Conservation (phyloP, 2,888 invertebrate species). For the Phaonia tiefii region DNA sequence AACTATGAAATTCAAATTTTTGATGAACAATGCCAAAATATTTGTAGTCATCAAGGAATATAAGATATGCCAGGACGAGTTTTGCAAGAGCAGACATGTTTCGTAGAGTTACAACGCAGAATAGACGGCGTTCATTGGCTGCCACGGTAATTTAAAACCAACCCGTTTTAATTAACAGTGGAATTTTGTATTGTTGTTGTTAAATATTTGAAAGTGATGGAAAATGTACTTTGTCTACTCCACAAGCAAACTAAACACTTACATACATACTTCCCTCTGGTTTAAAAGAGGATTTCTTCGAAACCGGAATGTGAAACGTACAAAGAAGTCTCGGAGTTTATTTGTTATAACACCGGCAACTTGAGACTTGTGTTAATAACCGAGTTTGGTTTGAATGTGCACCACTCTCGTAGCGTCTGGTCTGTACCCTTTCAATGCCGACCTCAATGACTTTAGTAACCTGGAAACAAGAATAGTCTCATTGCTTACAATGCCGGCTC, state of each 20-base stretch:
- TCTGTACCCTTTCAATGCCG: constrained; percentile 3
- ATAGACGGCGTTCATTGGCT: constrained; percentile 4
- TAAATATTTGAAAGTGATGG: constrained; percentile 28
- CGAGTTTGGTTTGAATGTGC: constrained; percentile 21
- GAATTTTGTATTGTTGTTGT: constrained; percentile 30
- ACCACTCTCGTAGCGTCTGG: background rate
- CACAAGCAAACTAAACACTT: background rate
- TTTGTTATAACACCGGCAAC: constrained; percentile 20
- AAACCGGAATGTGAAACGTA: background rate
- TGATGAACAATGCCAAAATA: constrained; percentile 22
- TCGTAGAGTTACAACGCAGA: constrained; percentile 5
- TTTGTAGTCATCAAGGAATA: constrained; percentile 23
- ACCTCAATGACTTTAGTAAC: constrained; percentile 49
- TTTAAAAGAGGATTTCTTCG: constrained; percentile 6
- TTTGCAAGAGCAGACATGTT: background rate
- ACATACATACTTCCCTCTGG: background rate
- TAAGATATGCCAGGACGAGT: background rate
- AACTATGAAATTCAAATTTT: constrained; percentile 39
- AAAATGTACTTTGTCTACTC: constrained; percentile 28
- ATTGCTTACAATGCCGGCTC: constrained; percentile 25
- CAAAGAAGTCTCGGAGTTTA: background rate
- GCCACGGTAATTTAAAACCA: constrained; percentile 27
- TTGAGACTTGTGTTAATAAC: constrained; percentile 58
- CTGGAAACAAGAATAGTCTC: constrained; percentile 46
- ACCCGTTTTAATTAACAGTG: constrained; percentile 39